Conservation (phyloP, 53 echinoderm and acorn worm species). For the Mesocentrotus franciscanus region DNA sequence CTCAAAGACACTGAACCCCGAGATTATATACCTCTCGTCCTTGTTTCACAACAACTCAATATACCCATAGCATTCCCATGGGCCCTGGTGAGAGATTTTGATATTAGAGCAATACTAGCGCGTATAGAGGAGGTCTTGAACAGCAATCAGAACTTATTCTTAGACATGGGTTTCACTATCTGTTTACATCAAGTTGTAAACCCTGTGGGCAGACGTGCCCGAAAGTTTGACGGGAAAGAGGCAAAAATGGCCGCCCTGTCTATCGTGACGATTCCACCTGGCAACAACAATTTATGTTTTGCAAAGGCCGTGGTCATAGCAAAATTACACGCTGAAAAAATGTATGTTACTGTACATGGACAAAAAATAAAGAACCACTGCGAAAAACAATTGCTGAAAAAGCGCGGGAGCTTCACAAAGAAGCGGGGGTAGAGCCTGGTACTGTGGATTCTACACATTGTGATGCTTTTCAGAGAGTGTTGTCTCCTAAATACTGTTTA, state of each 20-base stretch:
- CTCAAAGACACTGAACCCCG: neutral
- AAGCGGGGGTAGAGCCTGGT: neutral
- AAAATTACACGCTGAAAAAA: neutral
- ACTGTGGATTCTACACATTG: neutral
- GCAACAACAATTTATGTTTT: neutral
- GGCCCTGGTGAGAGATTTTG: conserved; percentile 23
- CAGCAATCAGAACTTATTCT: neutral
- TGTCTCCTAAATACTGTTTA: neutral
- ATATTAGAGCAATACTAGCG: neutral
- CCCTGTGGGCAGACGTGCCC: neutral
- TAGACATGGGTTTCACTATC: neutral
- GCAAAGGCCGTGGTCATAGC: neutral
- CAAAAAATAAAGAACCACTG: neutral
- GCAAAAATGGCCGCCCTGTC: neutral
- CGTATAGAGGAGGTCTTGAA: neutral
- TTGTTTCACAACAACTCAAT: neutral
- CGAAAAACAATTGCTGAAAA: neutral
- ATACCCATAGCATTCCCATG: conserved; percentile 16
- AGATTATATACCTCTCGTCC: neutral
- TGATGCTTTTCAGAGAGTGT: neutral
- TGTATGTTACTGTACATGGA: neutral
- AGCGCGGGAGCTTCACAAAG: neutral
- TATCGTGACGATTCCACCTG: neutral
- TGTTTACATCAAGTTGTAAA: conserved; percentile 14
- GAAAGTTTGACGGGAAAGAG: neutral